Base-by-base conservation (phyloP, 1,140 invertebrate species). In the Micrasema longulum region DNA sequence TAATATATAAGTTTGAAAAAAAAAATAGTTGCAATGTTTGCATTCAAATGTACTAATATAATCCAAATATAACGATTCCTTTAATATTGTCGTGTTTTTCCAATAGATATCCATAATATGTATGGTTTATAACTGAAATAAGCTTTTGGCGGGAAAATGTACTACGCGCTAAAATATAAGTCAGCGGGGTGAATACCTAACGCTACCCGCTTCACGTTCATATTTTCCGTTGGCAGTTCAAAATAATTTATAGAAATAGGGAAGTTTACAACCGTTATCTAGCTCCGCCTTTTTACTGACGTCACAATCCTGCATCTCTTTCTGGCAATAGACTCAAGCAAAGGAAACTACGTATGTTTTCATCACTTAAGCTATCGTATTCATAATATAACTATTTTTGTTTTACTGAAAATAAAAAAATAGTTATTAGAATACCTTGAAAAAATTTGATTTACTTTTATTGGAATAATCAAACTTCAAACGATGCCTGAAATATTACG, bases 231-330 rank as follows among this genome's bases (percentile, higher is more conserved):
- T 64, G 26, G 43, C 22, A 41, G 9, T 64, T 64, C 60, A 64
- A 64, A 64, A 6, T 45, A 22, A 63, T 22, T 60, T 38, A 60
- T 23, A 47, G 60, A 23, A 64, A 48, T 60, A 64, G 60, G 60
- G 60, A 64, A 38, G 64, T 66, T 50, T 50, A 38, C 22, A 66
- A 66, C 64, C 64, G 64, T 66, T 53, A 36, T 53, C 64, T 66
- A 66, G 48, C 64, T 35, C 64, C 64, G 64, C 64, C 64, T 38
- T 16, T 52, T 50, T 4, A 31, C 23, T 22, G 22, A 35, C 50
- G 45, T 52, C 18, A 36, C 18, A 12, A 5, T 50, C 31, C 31
- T 66, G 45, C 47, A 52, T 66, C 64, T 52, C 47, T 66, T 50
- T 66, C 64, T 66, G 16, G 4, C 48, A 20, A 64, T 31, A 64